Base-by-base conservation (phyloP, 2,888 invertebrate species). In the Electrophaes corylata region DNA sequence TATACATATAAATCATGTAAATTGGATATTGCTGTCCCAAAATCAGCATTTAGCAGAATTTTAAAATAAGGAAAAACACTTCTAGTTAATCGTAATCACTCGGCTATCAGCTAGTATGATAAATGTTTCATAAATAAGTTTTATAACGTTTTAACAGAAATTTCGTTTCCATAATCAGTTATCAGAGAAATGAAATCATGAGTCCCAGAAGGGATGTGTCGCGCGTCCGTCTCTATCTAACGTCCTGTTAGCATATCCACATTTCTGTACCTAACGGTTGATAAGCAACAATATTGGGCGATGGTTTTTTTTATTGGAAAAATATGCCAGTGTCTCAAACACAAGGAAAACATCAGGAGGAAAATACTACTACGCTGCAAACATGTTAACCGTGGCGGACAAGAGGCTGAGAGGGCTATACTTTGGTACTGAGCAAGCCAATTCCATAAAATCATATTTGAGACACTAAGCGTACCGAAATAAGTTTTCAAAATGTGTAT, bases 1-100 rank as follows among this genome's bases (percentile, higher is more conserved):
- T n/a, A n/a, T n/a, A n/a, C n/a, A n/a, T n/a, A n/a, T n/a, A n/a
- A n/a, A n/a, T n/a, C n/a, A n/a, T n/a, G n/a, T n/a, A 39, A 47
- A 48, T 54, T 50, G 23, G 16, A 65, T 73, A 71, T 62, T 57
- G 47, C 26, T 43, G 52, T 48, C 52, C 54, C 59, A 14, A 35
- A 48, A 57, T 65, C 53, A 60, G 51, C 59, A 62, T 56, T 49
- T 59, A 64, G 57, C 41, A 48, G 62, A 65, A 67, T 71, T 64
- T 63, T 39, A 54, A 44, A 60, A 60, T 60, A 56, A 61, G 62
- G 55, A 55, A 39, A 14, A 39, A 56, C 52, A 55, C 49, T 45
- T 44, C 26, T 23, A 14, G 8, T 12, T 62, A 65, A 69, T 69
- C 56, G 45, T 61, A 67, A 69, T 71, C 61, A 55, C 61, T 61